A percentile compares a stretch with the other conserved stretches of the same genome.
Evolutionary conservation across 2,113 vertebrate genomes (phyloP).

Genomic region (Phylloscopus trochiloides): DNA sequence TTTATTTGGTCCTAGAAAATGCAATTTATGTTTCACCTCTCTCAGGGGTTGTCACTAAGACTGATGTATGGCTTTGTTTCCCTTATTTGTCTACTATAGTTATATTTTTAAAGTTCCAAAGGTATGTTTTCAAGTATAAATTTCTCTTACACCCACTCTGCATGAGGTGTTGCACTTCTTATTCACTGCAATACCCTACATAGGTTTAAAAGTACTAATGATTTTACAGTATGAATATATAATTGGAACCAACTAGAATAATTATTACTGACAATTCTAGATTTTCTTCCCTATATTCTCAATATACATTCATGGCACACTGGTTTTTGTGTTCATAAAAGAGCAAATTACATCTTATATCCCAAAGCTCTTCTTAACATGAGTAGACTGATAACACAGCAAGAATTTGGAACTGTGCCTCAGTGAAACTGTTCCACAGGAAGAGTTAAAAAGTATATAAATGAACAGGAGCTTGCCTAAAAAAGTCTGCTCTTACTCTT

Average conservation of each 20-base stretch:
- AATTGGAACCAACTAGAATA: neutral
- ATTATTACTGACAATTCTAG: neutral
- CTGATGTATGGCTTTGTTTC: neutral
- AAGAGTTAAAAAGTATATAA: neutral
- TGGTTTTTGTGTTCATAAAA: neutral
- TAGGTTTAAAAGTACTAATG: neutral
- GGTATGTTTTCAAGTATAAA: neutral
- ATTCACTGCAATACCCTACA: neutral
- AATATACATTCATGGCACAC: neutral
- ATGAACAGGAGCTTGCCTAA: neutral
- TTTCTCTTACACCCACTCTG: neutral
- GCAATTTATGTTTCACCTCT: neutral
- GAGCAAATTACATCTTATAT: neutral
- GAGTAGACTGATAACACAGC: neutral
- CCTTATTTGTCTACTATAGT: neutral
- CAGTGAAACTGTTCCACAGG: neutral
- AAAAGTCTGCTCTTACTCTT: neutral
- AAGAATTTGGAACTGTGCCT: neutral
- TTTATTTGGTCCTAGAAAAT: neutral
- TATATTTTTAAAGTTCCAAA: neutral
- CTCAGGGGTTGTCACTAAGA: neutral
- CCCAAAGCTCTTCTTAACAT: slow-evolving; percentile 1
- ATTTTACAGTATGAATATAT: neutral
- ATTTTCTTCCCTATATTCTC: neutral
- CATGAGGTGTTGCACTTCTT: neutral